Conservation (phyloP, 2,797 vertebrate genomes). For the Sphaeramia orbicularis region DNA sequence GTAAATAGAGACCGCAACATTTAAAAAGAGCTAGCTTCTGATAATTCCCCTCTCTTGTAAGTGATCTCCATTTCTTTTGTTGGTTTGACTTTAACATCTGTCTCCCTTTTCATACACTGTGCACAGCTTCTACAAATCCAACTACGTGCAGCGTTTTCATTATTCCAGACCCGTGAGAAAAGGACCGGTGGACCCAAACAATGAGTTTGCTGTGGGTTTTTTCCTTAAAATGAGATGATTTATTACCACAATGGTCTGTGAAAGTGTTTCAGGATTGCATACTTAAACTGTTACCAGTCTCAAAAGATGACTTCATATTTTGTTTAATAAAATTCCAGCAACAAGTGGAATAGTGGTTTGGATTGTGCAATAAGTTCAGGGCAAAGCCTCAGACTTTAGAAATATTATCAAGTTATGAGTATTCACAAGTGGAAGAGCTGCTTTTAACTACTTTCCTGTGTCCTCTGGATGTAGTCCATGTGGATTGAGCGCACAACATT, state of each 20-base stretch:
- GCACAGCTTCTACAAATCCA: conserved; percentile 97
- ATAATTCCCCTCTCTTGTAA: not conserved
- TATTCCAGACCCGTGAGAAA: conserved; percentile 96
- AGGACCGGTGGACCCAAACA: conserved; percentile 94
- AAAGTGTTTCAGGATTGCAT: conserved; percentile 8
- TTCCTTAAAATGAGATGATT: conserved; percentile 27
- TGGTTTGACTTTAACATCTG: conserved; percentile 13
- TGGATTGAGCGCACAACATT: conserved; percentile 99
- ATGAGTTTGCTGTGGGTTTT: conserved; percentile 95
- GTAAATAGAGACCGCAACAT: not conserved
- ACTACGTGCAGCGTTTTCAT: conserved; percentile 96
- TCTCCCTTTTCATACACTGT: conserved; percentile 13
- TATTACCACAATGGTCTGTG: conserved; percentile 11
- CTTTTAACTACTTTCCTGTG: not conserved
- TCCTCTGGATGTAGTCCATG: conserved; percentile 88
- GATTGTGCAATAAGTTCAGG: conserved; percentile 10
- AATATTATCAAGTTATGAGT: not conserved
- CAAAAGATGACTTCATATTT: not conserved
- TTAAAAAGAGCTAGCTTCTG: not conserved
- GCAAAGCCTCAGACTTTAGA: not conserved
- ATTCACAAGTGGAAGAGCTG: conserved; percentile 17
- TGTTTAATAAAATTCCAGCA: conserved; percentile 18
- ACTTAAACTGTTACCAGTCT: conserved; percentile 11
- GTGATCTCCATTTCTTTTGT: not conserved
- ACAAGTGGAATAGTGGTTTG: conserved; percentile 7